Evolutionary conservation across 2,888 invertebrate species (phyloP).

Genomic region (Pimpla rufipes): DNA sequence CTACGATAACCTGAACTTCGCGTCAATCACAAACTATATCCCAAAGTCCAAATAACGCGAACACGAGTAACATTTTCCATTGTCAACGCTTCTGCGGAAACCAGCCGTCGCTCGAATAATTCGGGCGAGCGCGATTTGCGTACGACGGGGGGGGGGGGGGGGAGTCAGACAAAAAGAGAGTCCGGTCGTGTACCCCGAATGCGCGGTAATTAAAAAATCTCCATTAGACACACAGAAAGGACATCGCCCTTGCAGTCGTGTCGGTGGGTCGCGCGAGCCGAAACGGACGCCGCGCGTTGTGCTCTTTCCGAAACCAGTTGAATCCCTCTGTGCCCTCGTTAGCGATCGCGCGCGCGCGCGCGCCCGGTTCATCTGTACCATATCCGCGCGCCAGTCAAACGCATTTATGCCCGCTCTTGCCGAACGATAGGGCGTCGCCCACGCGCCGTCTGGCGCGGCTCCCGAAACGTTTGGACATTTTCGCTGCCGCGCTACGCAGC

Average conservation of each 20-base stretch:
- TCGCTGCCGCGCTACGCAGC: conserved; percentile 28
- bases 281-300: not conserved
- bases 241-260: conserved; percentile 36
- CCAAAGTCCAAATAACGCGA: too few species aligned
- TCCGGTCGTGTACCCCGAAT: not conserved
- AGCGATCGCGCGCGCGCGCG: conserved; percentile 46
- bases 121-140: too few species aligned
- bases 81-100: too few species aligned
- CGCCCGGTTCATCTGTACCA: conserved; percentile 7
- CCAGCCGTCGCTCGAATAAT: too few species aligned
- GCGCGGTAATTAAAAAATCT: conserved; percentile 20
- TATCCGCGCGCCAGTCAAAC: conserved; percentile 50
- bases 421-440: conserved; percentile 65
- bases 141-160: too few species aligned
- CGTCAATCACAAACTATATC: too few species aligned
- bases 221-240: conserved; percentile 35
- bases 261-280: not conserved
- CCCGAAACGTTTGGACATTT: conserved; percentile 64
- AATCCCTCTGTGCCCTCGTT: conserved; percentile 42
- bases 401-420: conserved; percentile 58
- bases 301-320: conserved; percentile 22
- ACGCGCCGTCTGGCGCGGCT: conserved; percentile 57
- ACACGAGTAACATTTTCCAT: too few species aligned
- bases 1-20: not conserved
- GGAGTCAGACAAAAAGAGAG: not conserved